These are phyloP conservation scores for Amphipyra tragopoginis DNA, from an alignment of 2,888 invertebrate genomes.

Conservation along the genomic window DNA sequence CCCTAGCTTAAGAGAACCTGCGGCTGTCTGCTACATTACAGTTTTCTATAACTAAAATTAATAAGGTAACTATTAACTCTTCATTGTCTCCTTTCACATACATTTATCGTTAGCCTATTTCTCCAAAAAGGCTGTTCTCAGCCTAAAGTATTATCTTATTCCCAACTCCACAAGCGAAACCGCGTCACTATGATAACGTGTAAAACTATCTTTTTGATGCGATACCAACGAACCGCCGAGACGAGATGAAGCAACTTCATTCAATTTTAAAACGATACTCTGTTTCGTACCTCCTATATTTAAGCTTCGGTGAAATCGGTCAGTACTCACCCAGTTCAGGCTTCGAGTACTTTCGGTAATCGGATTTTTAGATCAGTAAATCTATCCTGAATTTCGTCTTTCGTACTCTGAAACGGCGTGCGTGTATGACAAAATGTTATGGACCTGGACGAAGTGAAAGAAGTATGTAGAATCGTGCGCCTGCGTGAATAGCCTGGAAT, in stretches of 20 bases:
- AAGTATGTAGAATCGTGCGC: no score
- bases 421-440: no score
- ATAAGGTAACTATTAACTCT: no score
- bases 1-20: no score
- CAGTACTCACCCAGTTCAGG: not conserved
- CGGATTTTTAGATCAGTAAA: no score
- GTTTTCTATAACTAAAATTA: no score
- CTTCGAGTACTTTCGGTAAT: constrained; percentile 1
- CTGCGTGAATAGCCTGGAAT: no score
- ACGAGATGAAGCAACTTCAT: constrained; percentile 22
- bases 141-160: not conserved
- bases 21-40: no score
- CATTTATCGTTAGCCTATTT: no score
- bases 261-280: constrained; percentile 30
- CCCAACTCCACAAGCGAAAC: not conserved
- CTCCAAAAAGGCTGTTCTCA: not conserved
- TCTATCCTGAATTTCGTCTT: no score
- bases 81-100: not conserved
- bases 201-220: constrained; percentile 25
- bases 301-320: constrained; percentile 6
- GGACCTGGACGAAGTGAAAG: no score
- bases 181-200: constrained; percentile 1
- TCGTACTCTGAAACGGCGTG: no score
- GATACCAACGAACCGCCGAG: constrained; percentile 4
- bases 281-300: constrained; percentile 7